Evolutionary conservation across 2,888 invertebrate species (phyloP).

Genomic region (Pachydiplax longipennis): DNA sequence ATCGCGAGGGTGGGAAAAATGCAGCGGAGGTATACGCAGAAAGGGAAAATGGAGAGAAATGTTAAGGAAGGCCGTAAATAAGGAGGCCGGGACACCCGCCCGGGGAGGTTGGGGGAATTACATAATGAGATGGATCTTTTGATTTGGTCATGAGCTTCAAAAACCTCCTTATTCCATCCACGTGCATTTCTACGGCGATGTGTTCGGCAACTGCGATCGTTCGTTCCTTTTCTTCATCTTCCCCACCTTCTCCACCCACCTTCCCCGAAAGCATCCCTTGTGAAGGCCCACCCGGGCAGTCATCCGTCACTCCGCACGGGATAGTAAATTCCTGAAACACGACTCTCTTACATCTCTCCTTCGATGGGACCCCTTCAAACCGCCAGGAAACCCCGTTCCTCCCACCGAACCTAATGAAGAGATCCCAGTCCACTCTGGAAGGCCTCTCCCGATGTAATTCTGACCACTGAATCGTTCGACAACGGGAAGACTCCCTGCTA

Average conservation of each 20-base stretch:
- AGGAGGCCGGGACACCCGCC: background rate
- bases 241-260: background rate
- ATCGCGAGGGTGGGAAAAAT: background rate
- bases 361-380: background rate
- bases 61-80: background rate
- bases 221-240: background rate
- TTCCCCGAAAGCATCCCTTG: background rate
- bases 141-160: background rate
- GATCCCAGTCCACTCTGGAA: background rate
- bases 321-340: background rate
- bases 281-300: background rate
- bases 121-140: background rate
- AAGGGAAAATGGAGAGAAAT: background rate
- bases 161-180: background rate
- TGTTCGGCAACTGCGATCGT: background rate
- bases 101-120: background rate
- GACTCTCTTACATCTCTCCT: background rate
- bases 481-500: background rate
- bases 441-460: background rate
- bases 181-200: background rate
- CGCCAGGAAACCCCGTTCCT: background rate
- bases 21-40: background rate
- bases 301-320: background rate
- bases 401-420: background rate
- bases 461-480: background rate